Conservation (phyloP, 1,140 invertebrate genomes). For the Cephus cinctus region DNA sequence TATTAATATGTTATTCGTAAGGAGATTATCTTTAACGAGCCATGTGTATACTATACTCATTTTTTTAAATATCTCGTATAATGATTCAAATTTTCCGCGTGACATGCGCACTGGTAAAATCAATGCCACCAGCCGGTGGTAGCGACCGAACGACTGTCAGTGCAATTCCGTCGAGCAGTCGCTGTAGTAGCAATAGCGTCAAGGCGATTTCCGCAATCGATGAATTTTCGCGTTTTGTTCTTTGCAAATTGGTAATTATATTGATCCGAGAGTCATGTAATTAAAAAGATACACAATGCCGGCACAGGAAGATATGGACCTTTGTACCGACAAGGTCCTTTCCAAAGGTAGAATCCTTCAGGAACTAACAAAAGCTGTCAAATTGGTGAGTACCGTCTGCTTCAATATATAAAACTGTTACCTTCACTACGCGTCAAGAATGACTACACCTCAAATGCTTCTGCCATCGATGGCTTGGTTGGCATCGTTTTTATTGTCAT, state of each 20-base stretch:
- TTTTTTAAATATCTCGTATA: too few relatives aligned
- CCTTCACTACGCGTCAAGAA: too few relatives aligned
- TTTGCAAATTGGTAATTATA: conserved; percentile 8
- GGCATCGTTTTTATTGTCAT: too few relatives aligned
- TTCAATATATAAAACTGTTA: too few relatives aligned
- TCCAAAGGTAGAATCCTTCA: conserved; percentile 52
- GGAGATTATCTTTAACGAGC: too few relatives aligned
- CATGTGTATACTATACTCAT: too few relatives aligned
- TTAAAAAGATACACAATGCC: conserved; percentile 35
- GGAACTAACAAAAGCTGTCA: conserved; percentile 54
- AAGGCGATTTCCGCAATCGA: too few relatives aligned
- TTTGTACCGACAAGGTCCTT: conserved; percentile 52
- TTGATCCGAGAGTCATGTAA: conserved; percentile 34
- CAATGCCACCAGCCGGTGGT: conserved; percentile 42
- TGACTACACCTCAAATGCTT: too few relatives aligned
- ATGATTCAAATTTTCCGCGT: conserved; percentile 36
- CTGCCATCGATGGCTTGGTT: too few relatives aligned
- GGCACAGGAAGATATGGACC: conserved; percentile 45
- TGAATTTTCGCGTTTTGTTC: conserved; percentile 2
- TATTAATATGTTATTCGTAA: too few relatives aligned
- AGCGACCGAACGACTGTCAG: conserved; percentile 24
- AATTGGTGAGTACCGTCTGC: conserved; percentile 46
- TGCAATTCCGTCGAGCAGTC: conserved; percentile 28
- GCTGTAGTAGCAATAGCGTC: too few relatives aligned
- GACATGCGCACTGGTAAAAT: conserved; percentile 46